These are phyloP conservation scores for Malacoraja senta DNA, from an alignment of 2,797 vertebrate genomes.

Conservation along the genomic window DNA sequence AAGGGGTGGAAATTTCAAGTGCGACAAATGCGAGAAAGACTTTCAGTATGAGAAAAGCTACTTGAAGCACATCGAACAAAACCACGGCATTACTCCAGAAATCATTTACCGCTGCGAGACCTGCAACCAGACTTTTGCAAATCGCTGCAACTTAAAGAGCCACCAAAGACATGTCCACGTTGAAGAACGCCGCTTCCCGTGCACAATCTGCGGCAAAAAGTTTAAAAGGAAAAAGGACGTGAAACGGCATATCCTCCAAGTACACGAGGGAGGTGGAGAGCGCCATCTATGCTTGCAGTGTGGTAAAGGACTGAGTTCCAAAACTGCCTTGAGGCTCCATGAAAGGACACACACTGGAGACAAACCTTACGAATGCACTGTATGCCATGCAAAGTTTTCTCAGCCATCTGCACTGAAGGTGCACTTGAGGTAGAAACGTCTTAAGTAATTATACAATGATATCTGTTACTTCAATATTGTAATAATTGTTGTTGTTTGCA, in stretches of 20 bases:
- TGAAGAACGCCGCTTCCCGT: constrained; percentile 79
- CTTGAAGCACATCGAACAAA: constrained; percentile 78
- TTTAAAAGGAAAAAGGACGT: constrained; percentile 96
- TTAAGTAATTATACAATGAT: neutral
- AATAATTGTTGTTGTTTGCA: too few relatives aligned
- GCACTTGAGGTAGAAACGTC: constrained; percentile 74
- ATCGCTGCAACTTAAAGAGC: constrained; percentile 90
- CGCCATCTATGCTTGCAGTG: constrained; percentile 75
- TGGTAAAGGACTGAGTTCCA: constrained; percentile 88
- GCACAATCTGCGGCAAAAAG: constrained; percentile 78
- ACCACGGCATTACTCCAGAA: constrained; percentile 72
- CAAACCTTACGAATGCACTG: constrained; percentile 76
- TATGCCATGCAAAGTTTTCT: constrained; percentile 81
- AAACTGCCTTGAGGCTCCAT: constrained; percentile 79
- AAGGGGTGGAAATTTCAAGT: constrained; percentile 63
- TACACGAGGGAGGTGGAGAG: constrained; percentile 80
- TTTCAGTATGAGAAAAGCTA: constrained; percentile 93
- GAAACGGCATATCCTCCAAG: constrained; percentile 79
- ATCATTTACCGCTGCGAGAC: constrained; percentile 75
- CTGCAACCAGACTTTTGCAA: constrained; percentile 85
- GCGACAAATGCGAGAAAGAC: constrained; percentile 73
- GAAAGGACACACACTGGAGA: constrained; percentile 85
- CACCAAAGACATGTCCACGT: constrained; percentile 93
- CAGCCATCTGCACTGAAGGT: constrained; percentile 94
- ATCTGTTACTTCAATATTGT: neutral